Conservation (phyloP, 2,888 invertebrate genomes). For the Lottia scabra region DNA sequence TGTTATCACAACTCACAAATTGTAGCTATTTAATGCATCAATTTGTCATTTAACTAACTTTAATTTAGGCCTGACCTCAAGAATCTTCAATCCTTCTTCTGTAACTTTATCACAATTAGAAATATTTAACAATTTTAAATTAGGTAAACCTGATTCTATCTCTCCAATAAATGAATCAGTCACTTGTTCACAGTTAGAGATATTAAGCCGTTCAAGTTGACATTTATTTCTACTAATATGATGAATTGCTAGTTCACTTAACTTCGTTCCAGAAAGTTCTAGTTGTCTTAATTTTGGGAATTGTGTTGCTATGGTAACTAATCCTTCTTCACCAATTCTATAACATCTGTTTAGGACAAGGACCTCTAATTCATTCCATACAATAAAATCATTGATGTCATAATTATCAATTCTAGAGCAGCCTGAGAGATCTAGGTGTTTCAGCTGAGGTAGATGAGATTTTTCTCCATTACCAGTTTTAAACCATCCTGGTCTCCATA, state of each 20-base stretch:
- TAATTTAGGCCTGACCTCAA: too few species aligned
- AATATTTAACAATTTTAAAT: slow-evolving; percentile 40
- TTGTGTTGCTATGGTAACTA: slow-evolving; percentile 38
- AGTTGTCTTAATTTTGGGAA: slow-evolving; percentile 34
- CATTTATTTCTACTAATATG: slow-evolving; percentile 42
- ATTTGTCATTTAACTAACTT: too few species aligned
- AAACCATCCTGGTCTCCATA: slow-evolving; percentile 52
- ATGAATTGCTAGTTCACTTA: slow-evolving; percentile 49
- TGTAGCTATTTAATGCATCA: too few species aligned
- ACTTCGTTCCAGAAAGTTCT: slow-evolving; percentile 32
- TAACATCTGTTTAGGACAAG: slow-evolving; percentile 50
- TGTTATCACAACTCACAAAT: too few species aligned
- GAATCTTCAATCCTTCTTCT: slow-evolving; percentile 9
- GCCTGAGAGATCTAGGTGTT: slow-evolving; percentile 36
- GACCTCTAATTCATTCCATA: slow-evolving; percentile 33
- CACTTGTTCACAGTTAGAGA: slow-evolving; percentile 34
- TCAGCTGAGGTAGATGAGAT: slow-evolving; percentile 39
- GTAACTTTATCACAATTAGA: slow-evolving; percentile 28
- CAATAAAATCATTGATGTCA: slow-evolving; percentile 41
- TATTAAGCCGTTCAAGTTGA: slow-evolving; percentile 35
- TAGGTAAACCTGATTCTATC: slow-evolving; percentile 35
- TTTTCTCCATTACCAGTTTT: slow-evolving; percentile 27
- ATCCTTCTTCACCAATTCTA: slow-evolving; percentile 38
- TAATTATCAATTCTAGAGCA: slow-evolving; percentile 42
- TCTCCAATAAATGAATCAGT: slow-evolving; percentile 36